Evolutionary conservation across 1,140 invertebrate species (phyloP), one percentile per base, ranked within the genome.

Genomic region (Sinella curviseta): DNA sequence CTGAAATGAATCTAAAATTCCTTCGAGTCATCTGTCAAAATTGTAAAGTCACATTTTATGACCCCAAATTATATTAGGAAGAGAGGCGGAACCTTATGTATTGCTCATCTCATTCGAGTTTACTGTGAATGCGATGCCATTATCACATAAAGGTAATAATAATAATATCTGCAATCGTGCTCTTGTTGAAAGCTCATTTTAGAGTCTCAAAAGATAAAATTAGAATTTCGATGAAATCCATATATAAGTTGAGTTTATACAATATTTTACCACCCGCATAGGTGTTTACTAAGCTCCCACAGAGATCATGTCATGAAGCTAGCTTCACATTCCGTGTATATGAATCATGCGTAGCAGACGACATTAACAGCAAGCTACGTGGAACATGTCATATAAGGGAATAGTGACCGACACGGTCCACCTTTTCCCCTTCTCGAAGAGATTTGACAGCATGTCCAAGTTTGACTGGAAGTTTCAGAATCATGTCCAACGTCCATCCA

Each of bases 211-310:
- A 60, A 17, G 57, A 14, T 60, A 60, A 60, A 60, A 60, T 60
- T 60, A 60, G 57, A 60, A 8, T 60, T 26, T 17, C 24, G 57
- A 14, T n/a, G 4, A 3, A 16, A 3, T 26, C 14, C 57, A 14
- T n/a, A 20, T 60, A n/a, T 60, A 14, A 12, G 12, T 26, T 60
- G 57, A 26, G 4, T 26, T 14, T n/a, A 60, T 26, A 60, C 4
- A 12, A 60, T 60, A 12, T 60, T 60, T 60, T 70, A 33, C 65
- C 65, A 70, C 65, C 65, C 65, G 65, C 65, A 70, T 70, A 70
- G 65, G 65, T 70, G 65, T 70, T 70, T 70, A 65, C 26, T 4
- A 4, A 70, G 8, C 28, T 30, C 31, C 55, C 31, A 30, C 28
- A 33, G 65, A 31, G 65, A 70, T 14, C 65, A 31, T 70, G 65